Evolutionary conservation across 2,888 invertebrate species (phyloP).

Genomic region (Aspidiotus destructor): DNA sequence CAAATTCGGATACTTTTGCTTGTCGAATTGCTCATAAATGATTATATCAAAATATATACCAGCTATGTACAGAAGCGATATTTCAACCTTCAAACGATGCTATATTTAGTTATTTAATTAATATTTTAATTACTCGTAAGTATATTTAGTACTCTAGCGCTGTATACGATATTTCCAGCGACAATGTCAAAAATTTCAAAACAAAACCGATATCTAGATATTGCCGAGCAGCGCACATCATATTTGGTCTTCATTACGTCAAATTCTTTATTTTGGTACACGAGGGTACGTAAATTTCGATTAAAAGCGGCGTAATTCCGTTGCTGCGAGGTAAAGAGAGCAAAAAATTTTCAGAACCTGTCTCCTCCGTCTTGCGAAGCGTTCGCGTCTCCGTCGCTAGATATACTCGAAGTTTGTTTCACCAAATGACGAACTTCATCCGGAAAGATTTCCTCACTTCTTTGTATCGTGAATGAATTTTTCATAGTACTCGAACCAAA

Average conservation of each 20-base stretch:
- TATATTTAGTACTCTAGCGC: no score
- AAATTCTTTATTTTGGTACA: not conserved
- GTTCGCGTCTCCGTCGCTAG: conserved; percentile 70
- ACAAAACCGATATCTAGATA: no score
- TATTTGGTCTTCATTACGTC: conserved; percentile 35
- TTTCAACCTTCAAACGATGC: no score
- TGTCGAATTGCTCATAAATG: no score
- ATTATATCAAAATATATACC: no score
- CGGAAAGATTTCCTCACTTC: conserved; percentile 94
- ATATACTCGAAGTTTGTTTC: conserved; percentile 78
- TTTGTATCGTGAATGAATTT: conserved; percentile 93
- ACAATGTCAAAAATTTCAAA: no score
- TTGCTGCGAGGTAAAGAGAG: conserved; percentile 23
- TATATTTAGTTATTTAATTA: no score
- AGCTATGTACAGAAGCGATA: no score
- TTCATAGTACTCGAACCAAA: conserved; percentile 82
- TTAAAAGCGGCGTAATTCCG: conserved; percentile 5
- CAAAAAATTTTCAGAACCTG: conserved; percentile 38
- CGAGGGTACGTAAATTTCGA: not conserved
- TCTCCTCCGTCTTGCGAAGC: conserved; percentile 40
- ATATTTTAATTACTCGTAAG: no score
- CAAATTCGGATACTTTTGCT: no score
- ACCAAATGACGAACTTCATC: conserved; percentile 63
- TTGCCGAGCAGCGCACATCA: conserved; percentile 13
- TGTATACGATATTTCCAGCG: no score